Conservation (phyloP, 2,888 invertebrate species). For the Empis stercorea region DNA sequence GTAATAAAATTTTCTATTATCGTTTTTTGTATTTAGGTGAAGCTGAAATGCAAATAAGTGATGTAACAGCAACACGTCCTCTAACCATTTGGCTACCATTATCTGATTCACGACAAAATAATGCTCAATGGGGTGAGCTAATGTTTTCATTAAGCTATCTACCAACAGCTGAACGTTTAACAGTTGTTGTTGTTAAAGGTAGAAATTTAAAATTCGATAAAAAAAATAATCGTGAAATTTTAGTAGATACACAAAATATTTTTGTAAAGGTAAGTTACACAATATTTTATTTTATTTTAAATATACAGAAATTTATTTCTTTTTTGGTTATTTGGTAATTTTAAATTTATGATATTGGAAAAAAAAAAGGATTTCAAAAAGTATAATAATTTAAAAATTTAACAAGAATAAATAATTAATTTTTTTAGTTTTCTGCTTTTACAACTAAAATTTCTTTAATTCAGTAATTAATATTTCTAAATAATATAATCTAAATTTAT, state of each 20-base stretch:
- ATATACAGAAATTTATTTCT: not conserved
- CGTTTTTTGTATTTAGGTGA: slow-evolving; percentile 38
- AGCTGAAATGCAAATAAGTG: slow-evolving; percentile 50
- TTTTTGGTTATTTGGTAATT: no score
- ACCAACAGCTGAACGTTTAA: slow-evolving; percentile 68
- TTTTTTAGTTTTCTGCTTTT: no score
- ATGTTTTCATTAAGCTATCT: slow-evolving; percentile 72
- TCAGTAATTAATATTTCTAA: no score
- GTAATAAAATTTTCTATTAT: not conserved
- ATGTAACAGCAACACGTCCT: slow-evolving; percentile 50
- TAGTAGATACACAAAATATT: slow-evolving; percentile 43
- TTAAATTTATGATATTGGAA: no score
- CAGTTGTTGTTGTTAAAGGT: slow-evolving; percentile 54
- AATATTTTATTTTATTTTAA: not conserved
- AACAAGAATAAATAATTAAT: no score
- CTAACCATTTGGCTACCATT: slow-evolving; percentile 69
- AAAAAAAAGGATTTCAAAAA: no score
- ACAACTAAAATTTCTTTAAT: no score
- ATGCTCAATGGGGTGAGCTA: slow-evolving; percentile 60
- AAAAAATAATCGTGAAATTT: slow-evolving; percentile 7
- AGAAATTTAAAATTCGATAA: slow-evolving; percentile 50
- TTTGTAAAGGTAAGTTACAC: slow-evolving; percentile 63
- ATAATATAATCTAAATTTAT: no score
- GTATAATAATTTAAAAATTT: no score
- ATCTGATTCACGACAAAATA: slow-evolving; percentile 54